Evolutionary conservation across 2,797 vertebrate species (phyloP).

Genomic region (Carduelis carduelis): DNA sequence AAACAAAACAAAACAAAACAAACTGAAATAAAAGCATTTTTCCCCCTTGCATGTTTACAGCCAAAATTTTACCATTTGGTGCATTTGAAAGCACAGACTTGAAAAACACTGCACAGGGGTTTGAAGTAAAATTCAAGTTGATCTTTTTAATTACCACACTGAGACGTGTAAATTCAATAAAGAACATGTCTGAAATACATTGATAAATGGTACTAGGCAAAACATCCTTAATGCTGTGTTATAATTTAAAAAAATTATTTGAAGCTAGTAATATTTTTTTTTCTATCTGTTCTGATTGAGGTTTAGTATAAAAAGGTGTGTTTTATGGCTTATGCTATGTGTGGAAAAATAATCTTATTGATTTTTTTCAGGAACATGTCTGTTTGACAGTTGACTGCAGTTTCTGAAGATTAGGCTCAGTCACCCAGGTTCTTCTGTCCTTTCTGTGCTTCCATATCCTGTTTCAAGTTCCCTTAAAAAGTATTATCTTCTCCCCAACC

Average conservation of each 20-base stretch:
- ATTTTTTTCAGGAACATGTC: not conserved
- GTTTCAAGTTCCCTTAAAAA: not conserved
- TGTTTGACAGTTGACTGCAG: not conserved
- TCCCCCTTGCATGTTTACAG: not conserved
- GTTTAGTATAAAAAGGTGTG: not conserved
- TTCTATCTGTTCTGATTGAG: not conserved
- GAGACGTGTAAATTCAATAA: not conserved
- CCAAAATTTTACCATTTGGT: not conserved
- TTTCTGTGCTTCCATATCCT: not conserved
- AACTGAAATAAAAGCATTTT: not conserved
- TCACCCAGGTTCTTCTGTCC: not conserved
- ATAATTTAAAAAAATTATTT: not conserved
- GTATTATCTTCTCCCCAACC: fast-evolving
- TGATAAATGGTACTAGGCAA: not conserved
- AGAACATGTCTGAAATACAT: not conserved
- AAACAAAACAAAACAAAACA: not conserved
- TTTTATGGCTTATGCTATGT: not conserved
- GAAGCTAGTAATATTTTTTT: not conserved
- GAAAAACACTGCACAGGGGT: not conserved
- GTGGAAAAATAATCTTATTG: not conserved
- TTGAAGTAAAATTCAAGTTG: not conserved
- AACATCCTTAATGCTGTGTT: not conserved
- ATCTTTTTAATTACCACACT: not conserved
- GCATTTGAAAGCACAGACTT: not conserved
- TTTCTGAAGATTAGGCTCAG: not conserved